phyloP scores from a whole-genome alignment of 1,140 invertebrate genomes.

The Batillaria attramentaria region DNA sequence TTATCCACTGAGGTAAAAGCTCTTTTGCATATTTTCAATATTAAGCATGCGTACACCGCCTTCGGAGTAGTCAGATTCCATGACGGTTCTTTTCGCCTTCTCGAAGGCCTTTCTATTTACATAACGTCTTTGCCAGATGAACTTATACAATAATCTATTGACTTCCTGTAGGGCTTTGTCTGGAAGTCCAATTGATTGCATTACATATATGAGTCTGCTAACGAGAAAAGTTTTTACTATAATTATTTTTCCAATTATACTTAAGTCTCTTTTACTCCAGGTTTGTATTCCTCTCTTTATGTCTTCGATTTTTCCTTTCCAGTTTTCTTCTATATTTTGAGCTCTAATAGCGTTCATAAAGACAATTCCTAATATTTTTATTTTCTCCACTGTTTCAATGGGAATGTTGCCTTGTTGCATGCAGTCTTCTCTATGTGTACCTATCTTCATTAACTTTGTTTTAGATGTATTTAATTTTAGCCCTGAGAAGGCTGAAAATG shows the following conservation, averaged over 20 bases:
- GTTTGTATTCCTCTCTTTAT: neutral
- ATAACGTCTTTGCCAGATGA: neutral
- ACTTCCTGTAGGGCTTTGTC: neutral
- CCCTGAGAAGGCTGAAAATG: neutral
- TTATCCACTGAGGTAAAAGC: too few relatives aligned
- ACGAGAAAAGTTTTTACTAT: slow-evolving; percentile 3
- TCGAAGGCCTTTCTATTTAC: neutral
- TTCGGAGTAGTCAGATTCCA: neutral
- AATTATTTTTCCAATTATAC: neutral
- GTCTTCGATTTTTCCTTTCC: neutral
- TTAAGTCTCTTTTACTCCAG: neutral
- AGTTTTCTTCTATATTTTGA: neutral
- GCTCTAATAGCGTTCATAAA: neutral
- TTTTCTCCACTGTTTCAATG: neutral
- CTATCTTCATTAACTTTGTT: neutral
- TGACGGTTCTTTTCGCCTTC: neutral
- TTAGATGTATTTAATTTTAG: neutral
- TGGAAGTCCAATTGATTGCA: slow-evolving; percentile 2
- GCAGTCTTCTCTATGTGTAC: neutral
- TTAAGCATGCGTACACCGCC: neutral
- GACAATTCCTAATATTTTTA: neutral
- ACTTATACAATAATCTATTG: neutral
- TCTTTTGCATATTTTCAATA: too few relatives aligned
- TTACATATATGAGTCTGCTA: neutral
- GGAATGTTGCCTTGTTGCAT: too few relatives aligned